Evolutionary conservation across 2,113 vertebrate species (phyloP).

Genomic region (Cichladusa arquata): DNA sequence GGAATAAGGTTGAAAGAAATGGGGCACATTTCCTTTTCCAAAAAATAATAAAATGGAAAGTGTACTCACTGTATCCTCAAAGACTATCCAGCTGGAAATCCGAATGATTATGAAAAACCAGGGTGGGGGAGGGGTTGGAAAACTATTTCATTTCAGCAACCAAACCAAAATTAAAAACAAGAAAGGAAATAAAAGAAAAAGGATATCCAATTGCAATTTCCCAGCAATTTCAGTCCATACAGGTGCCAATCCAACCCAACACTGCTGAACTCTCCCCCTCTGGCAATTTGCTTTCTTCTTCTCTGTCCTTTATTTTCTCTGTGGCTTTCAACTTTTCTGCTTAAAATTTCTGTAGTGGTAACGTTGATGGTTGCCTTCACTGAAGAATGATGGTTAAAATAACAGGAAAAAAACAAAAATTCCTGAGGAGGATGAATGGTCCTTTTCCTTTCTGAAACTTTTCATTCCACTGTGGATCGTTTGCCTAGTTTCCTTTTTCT

Average conservation of each 20-base stretch:
- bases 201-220: conserved; percentile 84
- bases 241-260: conserved; percentile 74
- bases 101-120: conserved; percentile 52
- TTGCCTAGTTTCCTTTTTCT: conserved; percentile 45
- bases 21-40: background rate
- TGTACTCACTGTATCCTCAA: conserved; percentile 77
- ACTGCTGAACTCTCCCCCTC: conserved; percentile 38
- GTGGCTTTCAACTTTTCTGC: conserved; percentile 68
- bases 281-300: conserved; percentile 45
- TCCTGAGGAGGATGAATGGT: conserved; percentile 24
- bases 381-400: conserved; percentile 13
- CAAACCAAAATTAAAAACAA: conserved; percentile 58
- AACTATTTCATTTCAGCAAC: conserved; percentile 68
- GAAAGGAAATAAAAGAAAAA: conserved; percentile 56
- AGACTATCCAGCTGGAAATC: conserved; percentile 76
- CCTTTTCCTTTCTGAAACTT: conserved; percentile 74
- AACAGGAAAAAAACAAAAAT: background rate
- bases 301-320: conserved; percentile 50
- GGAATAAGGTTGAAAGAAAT: background rate
- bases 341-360: conserved; percentile 49
- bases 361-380: conserved; percentile 40
- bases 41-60: conserved; percentile 29
- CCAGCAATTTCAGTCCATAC: conserved; percentile 75
- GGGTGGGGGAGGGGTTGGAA: background rate
- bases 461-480: conserved; percentile 72